Base-by-base conservation (phyloP, 2,113 vertebrate genomes). In the Myotis lucifugus region DNA sequence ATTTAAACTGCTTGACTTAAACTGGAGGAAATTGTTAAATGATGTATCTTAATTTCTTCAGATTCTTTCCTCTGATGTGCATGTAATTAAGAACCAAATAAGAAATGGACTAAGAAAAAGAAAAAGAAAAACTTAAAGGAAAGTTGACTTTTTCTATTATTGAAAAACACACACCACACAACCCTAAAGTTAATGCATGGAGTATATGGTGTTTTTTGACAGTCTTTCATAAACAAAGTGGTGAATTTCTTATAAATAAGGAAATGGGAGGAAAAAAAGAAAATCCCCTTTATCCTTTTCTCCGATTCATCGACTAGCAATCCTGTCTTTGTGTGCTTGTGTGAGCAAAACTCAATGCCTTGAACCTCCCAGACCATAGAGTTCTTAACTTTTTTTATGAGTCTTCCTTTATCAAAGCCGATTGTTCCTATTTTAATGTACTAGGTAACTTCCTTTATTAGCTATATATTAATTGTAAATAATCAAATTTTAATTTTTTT, bases 41-140 rank as follows among this genome's bases (percentile, higher is more conserved):
- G 52, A 67, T 82, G 78, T 77, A 10, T 37, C 42, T 69, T 88
- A 67, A 81, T 94, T 66, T 94, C 48, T 94, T 81, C 19, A 48
- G 56, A 52, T 73, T 66, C 4, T 42, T 89, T 94, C 54, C 52
- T 83, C 50, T 93, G 52, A 73, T 95, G 48, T 94, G 19, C 8
- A 69, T 79, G 34, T 48, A 88, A 76, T 88, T 90, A 88, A 91
- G 84, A 94, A 90, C 23, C 48, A 87, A 95, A 79, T 93, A 74
- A 76, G 42, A 90, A 94, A 89, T 83, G 2, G 7, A n/a, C 64
- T 54, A 81, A 85, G 52, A 77, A 25, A 6, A 42, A 32, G 70
- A 82, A 69, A 34, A 18, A 7, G 6, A 84, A 85, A 6, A 42
- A 34, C 10, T 52, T 90, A 74, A 69, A 78, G 70, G 29, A 40